A percentile compares a stretch with the other conserved stretches of the same genome.
Evolutionary conservation across 2,888 invertebrate species (phyloP).

Genomic region (Trachelus tabidus): DNA sequence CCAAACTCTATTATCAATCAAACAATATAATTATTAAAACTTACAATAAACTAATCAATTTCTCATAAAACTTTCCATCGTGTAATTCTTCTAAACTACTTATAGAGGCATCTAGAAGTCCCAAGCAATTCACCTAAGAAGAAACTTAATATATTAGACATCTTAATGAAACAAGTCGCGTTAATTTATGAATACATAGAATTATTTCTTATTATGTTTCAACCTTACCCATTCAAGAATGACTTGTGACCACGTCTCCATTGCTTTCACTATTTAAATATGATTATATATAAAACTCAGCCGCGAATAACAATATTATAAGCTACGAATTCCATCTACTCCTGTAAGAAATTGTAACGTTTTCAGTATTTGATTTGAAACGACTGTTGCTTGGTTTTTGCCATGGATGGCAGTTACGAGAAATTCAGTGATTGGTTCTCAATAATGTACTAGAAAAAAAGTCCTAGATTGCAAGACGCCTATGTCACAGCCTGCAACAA

Average conservation of each 20-base stretch:
- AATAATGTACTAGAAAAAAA: not conserved
- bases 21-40: conserved; percentile 13
- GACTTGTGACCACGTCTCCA: conserved; percentile 43
- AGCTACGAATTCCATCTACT: not conserved
- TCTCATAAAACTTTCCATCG: conserved; percentile 42
- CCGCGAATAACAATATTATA: not conserved
- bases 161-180: not conserved
- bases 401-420: not conserved
- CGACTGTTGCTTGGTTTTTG: not conserved
- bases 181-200: not conserved
- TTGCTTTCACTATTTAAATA: conserved; percentile 13
- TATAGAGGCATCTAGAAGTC: conserved; percentile 35
- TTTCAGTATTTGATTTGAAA: not conserved
- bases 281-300: not conserved
- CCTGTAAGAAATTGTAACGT: not conserved
- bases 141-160: conserved; percentile 1
- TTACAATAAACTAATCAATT: conserved; percentile 50
- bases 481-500: not conserved
- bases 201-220: not conserved
- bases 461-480: not conserved
- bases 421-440: not conserved
- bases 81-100: conserved; percentile 40
- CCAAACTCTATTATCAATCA: not conserved
- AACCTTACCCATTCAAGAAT: conserved; percentile 48
- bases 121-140: conserved; percentile 68